Conservation (phyloP, 2,888 invertebrate genomes). For the Agonopterix arenella region DNA sequence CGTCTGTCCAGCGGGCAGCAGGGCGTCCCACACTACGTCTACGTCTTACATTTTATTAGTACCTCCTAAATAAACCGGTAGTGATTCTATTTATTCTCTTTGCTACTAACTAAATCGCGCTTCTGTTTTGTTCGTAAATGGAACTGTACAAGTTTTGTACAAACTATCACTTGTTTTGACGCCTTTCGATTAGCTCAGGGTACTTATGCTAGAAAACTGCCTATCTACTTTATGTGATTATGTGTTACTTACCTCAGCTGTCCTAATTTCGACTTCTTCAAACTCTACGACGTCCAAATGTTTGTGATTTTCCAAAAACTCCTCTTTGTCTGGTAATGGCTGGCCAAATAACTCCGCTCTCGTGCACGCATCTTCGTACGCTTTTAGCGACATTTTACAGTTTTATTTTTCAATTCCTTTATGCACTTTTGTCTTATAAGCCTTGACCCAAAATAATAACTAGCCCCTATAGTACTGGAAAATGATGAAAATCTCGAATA, state of each 20-base stretch:
- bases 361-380: conserved; percentile 86
- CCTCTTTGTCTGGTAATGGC: conserved; percentile 80
- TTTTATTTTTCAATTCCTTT: conserved; percentile 9
- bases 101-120: no score
- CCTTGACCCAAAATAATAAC: conserved; percentile 25
- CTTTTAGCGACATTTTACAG: conserved; percentile 75
- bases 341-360: conserved; percentile 87
- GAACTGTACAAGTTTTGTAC: no score
- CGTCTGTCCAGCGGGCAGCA: no score
- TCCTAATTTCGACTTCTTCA: conserved; percentile 67
- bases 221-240: background rate
- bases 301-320: conserved; percentile 78
- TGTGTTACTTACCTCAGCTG: conserved; percentile 44
- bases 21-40: no score
- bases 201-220: background rate
- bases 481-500: no score
- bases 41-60: no score
- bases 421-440: conserved; percentile 7
- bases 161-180: no score
- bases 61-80: no score
- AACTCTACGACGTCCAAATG: conserved; percentile 72
- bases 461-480: background rate
- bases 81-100: no score
- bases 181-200: no score
- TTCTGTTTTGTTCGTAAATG: no score